phyloP scores from a whole-genome alignment of 2,113 vertebrate species.

The Pandion haliaetus region DNA sequence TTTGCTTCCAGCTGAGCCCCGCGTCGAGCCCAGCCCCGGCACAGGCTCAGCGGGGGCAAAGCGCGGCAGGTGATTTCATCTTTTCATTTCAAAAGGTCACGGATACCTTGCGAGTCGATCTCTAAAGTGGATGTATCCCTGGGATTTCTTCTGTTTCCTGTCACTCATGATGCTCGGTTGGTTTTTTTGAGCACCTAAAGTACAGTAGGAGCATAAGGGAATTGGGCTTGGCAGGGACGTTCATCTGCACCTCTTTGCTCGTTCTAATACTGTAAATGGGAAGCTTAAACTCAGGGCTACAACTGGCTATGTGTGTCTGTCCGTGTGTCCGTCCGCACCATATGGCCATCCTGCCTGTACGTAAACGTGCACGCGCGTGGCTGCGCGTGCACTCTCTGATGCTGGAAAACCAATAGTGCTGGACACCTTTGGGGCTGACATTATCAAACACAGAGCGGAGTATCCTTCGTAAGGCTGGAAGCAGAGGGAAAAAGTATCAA shows the following conservation, averaged over 20 bases:
- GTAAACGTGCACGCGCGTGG: rapidly evolving
- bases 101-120: background rate
- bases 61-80: rapidly evolving
- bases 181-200: background rate
- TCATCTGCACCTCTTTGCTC: background rate
- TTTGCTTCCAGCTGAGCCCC: background rate
- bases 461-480: background rate
- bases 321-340: rapidly evolving
- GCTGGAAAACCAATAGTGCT: background rate
- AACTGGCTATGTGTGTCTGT: background rate
- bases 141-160: background rate
- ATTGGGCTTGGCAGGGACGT: background rate
- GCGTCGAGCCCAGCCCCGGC: background rate
- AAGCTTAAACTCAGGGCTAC: background rate
- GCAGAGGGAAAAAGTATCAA: background rate
- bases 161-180: background rate
- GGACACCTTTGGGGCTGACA: background rate
- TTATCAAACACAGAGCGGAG: background rate
- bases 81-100: background rate
- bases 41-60: background rate
- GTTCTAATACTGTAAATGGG: rapidly evolving
- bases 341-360: background rate
- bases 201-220: background rate
- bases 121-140: background rate
- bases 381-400: background rate